Conservation (phyloP, 2,113 vertebrate genomes). For the Cryptomyrus ogoouensis region DNA sequence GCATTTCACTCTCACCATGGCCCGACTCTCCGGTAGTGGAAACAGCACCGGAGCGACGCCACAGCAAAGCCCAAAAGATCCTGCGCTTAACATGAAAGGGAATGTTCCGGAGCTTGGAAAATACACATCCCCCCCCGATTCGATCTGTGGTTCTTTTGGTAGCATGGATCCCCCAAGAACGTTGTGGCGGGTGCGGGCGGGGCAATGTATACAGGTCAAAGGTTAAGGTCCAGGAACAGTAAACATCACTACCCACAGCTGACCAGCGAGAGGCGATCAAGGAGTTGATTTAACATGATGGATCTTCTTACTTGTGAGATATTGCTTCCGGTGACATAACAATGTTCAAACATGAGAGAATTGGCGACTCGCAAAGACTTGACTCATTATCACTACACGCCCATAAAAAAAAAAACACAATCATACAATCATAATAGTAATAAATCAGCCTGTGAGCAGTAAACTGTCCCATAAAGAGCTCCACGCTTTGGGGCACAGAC, state of each 20-base stretch:
- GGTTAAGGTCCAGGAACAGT: slow-evolving; percentile 29
- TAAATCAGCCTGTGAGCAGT: background rate
- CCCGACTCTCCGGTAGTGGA: slow-evolving; percentile 45
- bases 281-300: background rate
- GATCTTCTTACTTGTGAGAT: background rate
- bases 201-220: slow-evolving; percentile 30
- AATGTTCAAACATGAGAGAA: background rate
- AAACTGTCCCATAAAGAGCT: background rate
- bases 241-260: background rate
- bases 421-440: background rate
- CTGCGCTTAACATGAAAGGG: slow-evolving; percentile 54
- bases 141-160: slow-evolving; percentile 61
- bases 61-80: slow-evolving; percentile 45
- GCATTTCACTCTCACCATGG: slow-evolving; percentile 42
- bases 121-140: slow-evolving; percentile 45
- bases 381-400: background rate
- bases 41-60: slow-evolving; percentile 30
- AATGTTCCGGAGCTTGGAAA: slow-evolving; percentile 37
- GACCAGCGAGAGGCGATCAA: background rate
- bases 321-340: background rate
- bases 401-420: background rate
- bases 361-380: background rate
- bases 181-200: slow-evolving; percentile 34
- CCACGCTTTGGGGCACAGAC: background rate
- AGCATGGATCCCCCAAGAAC: slow-evolving; percentile 41